Conservation (phyloP, 1,140 invertebrate species). For the Papilio polytes region DNA sequence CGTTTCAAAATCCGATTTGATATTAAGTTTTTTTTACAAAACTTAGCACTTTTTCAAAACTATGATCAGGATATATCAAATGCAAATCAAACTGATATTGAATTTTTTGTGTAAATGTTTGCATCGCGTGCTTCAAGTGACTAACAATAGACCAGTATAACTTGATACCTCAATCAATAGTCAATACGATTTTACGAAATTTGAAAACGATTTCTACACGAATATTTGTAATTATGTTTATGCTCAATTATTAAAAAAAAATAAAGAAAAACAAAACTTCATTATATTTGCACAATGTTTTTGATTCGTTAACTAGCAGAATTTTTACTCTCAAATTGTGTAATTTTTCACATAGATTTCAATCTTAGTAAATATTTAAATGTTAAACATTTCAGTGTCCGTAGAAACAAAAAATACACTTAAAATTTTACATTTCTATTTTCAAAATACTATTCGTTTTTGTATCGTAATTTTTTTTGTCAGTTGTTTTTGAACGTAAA, state of each 20-base stretch:
- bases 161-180: neutral
- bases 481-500: neutral
- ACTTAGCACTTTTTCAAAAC: neutral
- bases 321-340: too few relatives aligned
- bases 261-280: too few relatives aligned
- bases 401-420: too few relatives aligned
- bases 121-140: neutral
- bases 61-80: neutral
- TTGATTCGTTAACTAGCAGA: too few relatives aligned
- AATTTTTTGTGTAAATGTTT: constrained; percentile 17
- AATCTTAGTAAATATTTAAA: too few relatives aligned
- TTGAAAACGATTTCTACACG: neutral
- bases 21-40: neutral
- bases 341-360: too few relatives aligned
- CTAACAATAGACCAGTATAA: neutral
- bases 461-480: too few relatives aligned
- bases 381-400: too few relatives aligned
- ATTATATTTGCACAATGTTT: too few relatives aligned
- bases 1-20: neutral
- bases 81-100: neutral
- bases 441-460: too few relatives aligned
- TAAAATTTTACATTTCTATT: too few relatives aligned
- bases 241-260: too few relatives aligned
- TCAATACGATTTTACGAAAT: neutral
- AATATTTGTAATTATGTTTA: neutral